A percentile compares a stretch with the other conserved stretches of the same genome.
Conservation (phyloP, 1,140 invertebrate species). For the Andrena cerasifolii region DNA sequence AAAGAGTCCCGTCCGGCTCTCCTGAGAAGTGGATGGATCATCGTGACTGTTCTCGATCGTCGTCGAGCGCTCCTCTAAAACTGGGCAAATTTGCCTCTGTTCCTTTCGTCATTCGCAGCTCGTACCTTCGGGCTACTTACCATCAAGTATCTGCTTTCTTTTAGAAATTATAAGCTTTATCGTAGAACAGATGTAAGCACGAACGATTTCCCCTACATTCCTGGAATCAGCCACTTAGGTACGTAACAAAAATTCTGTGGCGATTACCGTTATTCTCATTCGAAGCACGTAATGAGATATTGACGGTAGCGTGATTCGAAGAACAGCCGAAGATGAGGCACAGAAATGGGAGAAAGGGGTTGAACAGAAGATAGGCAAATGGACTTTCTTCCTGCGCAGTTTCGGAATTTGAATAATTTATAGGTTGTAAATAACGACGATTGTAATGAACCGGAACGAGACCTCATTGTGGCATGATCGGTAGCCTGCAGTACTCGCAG, state of each 20-base stretch:
- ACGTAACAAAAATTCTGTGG: too few relatives aligned
- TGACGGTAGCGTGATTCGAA: neutral
- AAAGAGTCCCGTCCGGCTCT: slow-evolving; percentile 57
- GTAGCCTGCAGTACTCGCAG: slow-evolving; percentile 53
- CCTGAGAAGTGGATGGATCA: slow-evolving; percentile 62
- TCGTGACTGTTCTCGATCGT: slow-evolving; percentile 28
- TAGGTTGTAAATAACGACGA: slow-evolving; percentile 73
- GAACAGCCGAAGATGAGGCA: neutral
- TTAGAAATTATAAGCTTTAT: too few relatives aligned
- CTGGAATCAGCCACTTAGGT: too few relatives aligned
- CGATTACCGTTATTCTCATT: neutral
- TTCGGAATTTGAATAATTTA: slow-evolving; percentile 73
- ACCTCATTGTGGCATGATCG: slow-evolving; percentile 64
- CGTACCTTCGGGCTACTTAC: neutral
- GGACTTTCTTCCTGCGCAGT: slow-evolving; percentile 29
- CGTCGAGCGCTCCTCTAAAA: slow-evolving; percentile 22
- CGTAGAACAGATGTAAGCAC: too few relatives aligned
- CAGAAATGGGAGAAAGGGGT: slow-evolving; percentile 26
- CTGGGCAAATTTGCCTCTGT: neutral
- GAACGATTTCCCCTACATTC: too few relatives aligned
- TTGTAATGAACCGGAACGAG: slow-evolving; percentile 71
- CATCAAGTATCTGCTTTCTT: too few relatives aligned
- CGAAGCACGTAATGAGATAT: neutral
- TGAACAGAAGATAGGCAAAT: slow-evolving; percentile 37
- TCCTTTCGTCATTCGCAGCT: neutral